phyloP scores from a whole-genome alignment of 2,113 vertebrate species.

The Ophiodon elongatus region DNA sequence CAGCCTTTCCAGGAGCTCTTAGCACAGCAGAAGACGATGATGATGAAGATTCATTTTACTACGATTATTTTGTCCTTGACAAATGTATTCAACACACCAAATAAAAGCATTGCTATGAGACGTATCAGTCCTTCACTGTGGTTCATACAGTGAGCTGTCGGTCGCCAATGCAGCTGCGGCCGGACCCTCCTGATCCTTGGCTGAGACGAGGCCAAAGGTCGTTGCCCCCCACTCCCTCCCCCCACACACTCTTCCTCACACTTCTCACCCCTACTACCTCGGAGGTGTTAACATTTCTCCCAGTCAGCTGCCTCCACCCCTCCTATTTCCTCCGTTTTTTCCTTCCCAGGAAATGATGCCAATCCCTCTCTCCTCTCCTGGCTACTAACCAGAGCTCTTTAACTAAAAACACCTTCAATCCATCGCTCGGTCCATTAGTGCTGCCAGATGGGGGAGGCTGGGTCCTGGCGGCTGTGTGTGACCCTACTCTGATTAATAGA shows the following conservation, averaged over 20 bases:
- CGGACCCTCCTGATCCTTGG: slow-evolving; percentile 41
- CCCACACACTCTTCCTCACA: no score
- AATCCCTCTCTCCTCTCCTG: slow-evolving; percentile 18
- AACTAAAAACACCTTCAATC: slow-evolving; percentile 80
- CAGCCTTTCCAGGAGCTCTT: not conserved
- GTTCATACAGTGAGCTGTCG: slow-evolving; percentile 29
- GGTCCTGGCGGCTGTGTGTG: slow-evolving; percentile 73
- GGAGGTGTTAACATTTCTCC: slow-evolving; percentile 31
- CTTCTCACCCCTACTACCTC: slow-evolving; percentile 27
- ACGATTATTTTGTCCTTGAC: not conserved
- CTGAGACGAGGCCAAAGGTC: slow-evolving; percentile 52
- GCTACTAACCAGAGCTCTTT: slow-evolving; percentile 70
- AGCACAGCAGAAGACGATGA: no score
- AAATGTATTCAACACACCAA: not conserved
- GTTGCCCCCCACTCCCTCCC: not conserved
- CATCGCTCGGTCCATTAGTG: slow-evolving; percentile 79
- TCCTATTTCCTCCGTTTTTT: not conserved
- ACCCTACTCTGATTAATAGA: slow-evolving; percentile 85
- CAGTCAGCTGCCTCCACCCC: slow-evolving; percentile 22
- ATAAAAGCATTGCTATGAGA: not conserved
- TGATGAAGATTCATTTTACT: not conserved
- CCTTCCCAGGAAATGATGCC: not conserved
- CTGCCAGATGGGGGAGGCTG: slow-evolving; percentile 75
- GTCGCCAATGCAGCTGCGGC: slow-evolving; percentile 20
- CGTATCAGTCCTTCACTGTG: slow-evolving; percentile 3